Conservation (phyloP, 1,140 invertebrate species). For the Brevipalpus yothersi region DNA sequence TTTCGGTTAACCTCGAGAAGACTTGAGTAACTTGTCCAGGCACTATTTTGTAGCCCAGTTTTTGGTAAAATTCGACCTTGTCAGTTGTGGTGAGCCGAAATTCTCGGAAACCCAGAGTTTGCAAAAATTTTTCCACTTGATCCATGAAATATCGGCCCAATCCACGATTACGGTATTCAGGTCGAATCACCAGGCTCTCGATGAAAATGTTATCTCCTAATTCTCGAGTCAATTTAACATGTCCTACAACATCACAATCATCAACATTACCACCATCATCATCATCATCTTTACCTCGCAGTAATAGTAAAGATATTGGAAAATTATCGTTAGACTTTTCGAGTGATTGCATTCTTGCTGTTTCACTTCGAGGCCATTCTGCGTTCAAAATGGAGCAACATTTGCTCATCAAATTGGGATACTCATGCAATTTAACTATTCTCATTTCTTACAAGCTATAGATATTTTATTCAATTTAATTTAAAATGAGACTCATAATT, state of each 20-base stretch:
- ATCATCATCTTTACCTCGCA: background rate
- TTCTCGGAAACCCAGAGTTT: background rate
- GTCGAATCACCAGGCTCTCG: background rate
- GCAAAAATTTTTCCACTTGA: background rate
- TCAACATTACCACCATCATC: background rate
- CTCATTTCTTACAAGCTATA: background rate
- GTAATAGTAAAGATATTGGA: background rate
- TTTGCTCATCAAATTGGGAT: background rate
- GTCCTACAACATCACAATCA: background rate
- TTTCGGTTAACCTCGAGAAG: too few species aligned
- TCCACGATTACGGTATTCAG: background rate
- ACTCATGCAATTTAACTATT: background rate
- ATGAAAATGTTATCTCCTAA: background rate
- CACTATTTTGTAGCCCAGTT: background rate
- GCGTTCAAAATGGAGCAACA: background rate
- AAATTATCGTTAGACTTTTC: background rate
- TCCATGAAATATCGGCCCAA: background rate
- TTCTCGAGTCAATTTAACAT: background rate
- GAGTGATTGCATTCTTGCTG: background rate
- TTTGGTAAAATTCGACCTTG: background rate
- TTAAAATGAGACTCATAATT: too few species aligned
- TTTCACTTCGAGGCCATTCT: constrained; percentile 1
- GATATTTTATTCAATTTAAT: too few species aligned
- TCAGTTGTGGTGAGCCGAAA: background rate
- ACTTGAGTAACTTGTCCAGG: too few species aligned